Base-by-base conservation (phyloP, 2,113 vertebrate genomes). In the Notechis scutatus region DNA sequence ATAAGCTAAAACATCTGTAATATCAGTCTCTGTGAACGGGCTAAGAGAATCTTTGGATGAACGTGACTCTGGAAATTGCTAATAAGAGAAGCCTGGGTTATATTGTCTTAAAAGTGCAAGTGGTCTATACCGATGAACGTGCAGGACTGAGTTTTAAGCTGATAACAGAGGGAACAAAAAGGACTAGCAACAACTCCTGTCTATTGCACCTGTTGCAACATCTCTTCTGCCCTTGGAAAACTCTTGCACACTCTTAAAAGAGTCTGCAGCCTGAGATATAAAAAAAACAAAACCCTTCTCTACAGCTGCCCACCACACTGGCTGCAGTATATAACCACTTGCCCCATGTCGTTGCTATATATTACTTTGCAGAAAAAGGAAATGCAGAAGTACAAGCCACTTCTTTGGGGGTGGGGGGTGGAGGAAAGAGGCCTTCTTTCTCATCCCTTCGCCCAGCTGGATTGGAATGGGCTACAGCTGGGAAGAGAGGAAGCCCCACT, bases 381-480 rank as follows among this genome's bases (percentile, higher is more conserved):
- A 87, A 59, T 9, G 34, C n/a, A 42, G 74, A n/a, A 81, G 29
- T 42, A 69, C 55, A 64, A 34, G 20, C 21, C 42, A 39, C 14
- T 52, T 86, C 23, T 89, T 56, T 88, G 50, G 23, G 29, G 26
- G 92, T 42, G 18, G 64, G 8, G 88, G 20, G 11, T 21, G 52
- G 87, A 64, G 34, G 59, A 55, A 39, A 21, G 29, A 57, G 21
- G 74, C 56, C 61, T 52, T 55, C n/a, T 87, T 87, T 93, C 45
- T 90, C 89, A 90, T 86, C n/a, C 56, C 34, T 90, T 93, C 88
- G 54, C 89, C 86, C 92, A 91, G 85, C 86, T 88, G 86, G 85
- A 74, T 10, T 61, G 85, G 56, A 91, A 87, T 54, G 57, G 89
- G 50, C 90, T 91, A 74, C 92, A 93, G 93, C 85, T 91, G 93